Conservation (phyloP, 2,113 vertebrate genomes). For the Tragelaphus imberbis region DNA sequence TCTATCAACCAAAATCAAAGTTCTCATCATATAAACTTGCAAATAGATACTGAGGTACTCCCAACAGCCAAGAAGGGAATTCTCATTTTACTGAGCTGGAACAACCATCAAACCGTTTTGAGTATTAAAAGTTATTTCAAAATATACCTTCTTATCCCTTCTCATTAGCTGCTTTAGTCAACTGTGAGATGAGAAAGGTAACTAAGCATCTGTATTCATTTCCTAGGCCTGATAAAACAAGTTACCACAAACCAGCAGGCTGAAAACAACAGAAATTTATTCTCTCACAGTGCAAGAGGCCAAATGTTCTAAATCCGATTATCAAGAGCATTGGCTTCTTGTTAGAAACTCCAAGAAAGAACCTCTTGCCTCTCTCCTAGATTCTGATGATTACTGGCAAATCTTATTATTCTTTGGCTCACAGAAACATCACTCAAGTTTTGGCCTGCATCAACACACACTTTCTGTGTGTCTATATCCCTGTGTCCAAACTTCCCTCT, state of each 20-base stretch:
- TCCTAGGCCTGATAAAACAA: neutral
- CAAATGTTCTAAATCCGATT: neutral
- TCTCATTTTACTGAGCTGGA: neutral
- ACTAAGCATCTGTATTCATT: neutral
- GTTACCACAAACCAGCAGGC: neutral
- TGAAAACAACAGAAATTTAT: neutral
- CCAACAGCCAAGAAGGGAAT: neutral
- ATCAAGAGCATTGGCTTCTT: neutral
- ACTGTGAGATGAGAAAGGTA: neutral
- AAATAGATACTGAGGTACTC: neutral
- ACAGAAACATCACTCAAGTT: neutral
- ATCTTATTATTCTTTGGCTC: neutral
- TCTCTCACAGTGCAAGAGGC: neutral
- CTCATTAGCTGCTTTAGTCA: neutral
- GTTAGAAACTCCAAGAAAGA: neutral
- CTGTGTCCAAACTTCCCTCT: neutral
- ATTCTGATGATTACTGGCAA: neutral
- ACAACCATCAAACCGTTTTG: neutral
- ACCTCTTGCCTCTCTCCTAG: neutral
- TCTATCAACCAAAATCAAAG: neutral
- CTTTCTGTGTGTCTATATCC: neutral
- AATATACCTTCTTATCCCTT: neutral
- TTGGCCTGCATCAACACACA: neutral
- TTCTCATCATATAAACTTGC: neutral
- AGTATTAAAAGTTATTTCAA: neutral